A percentile compares a stretch with the other conserved stretches of the same genome.
phyloP scores from a whole-genome alignment of 2,113 vertebrate genomes.

The Gracilinanus agilis region DNA sequence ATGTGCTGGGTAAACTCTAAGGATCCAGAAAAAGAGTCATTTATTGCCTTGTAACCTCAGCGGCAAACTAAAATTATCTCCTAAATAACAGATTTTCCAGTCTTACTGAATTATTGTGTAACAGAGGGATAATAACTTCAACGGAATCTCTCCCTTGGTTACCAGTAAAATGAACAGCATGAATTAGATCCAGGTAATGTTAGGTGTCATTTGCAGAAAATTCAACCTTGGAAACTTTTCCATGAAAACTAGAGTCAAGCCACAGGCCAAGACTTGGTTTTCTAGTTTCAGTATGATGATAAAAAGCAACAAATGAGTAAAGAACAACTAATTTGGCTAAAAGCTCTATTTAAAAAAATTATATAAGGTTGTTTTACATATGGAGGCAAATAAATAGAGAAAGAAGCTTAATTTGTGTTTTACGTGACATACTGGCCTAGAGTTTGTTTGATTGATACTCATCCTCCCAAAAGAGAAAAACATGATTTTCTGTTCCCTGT shows the following conservation, averaged over 20 bases:
- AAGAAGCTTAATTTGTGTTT: not conserved
- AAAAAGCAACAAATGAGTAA: conserved; percentile 7
- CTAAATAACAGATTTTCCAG: conserved; percentile 83
- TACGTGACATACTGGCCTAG: not conserved
- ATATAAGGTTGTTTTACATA: conserved; percentile 1
- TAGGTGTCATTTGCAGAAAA: conserved; percentile 63
- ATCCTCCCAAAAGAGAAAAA: conserved; percentile 37
- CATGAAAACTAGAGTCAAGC: conserved; percentile 40
- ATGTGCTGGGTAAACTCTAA: conserved; percentile 76
- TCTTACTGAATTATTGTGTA: conserved; percentile 81
- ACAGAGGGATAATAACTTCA: conserved; percentile 75
- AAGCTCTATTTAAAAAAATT: not conserved
- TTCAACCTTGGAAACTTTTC: conserved; percentile 70
- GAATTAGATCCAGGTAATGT: conserved; percentile 73
- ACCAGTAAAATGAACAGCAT: conserved; percentile 73
- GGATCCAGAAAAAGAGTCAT: conserved; percentile 77
- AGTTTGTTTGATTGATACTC: not conserved
- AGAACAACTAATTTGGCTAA: conserved; percentile 19
- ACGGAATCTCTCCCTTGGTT: conserved; percentile 80
- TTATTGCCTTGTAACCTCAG: conserved; percentile 82
- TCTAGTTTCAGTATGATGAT: conserved; percentile 14
- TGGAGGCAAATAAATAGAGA: conserved; percentile 14
- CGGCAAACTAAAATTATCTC: conserved; percentile 82
- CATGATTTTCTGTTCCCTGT: conserved; percentile 25
- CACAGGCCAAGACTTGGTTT: conserved; percentile 25